phyloP scores from a whole-genome alignment of 2,113 vertebrate species.

The Phalacrocorax brasilianus region DNA sequence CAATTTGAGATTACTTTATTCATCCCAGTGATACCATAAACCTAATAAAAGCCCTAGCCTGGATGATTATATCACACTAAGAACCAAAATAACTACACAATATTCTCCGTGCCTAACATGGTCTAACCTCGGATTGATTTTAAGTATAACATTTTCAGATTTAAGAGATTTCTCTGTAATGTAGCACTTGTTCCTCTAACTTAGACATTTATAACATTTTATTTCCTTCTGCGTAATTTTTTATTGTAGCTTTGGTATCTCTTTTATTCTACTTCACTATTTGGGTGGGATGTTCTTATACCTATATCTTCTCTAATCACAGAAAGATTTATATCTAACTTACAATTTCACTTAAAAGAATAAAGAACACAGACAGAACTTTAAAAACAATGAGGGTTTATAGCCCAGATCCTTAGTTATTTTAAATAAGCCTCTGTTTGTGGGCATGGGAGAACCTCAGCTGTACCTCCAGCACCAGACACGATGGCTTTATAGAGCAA shows the following conservation, averaged over 20 bases:
- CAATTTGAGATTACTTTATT: slow-evolving; percentile 17
- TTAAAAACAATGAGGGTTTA: background rate
- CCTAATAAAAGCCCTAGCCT: slow-evolving; percentile 29
- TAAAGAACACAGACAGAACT: background rate
- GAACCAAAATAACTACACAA: background rate
- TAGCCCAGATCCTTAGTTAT: background rate
- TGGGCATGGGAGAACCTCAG: background rate
- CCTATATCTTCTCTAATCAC: background rate
- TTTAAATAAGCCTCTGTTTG: background rate
- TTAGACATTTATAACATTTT: background rate
- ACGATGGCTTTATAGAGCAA: background rate
- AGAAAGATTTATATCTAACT: background rate
- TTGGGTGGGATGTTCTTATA: background rate
- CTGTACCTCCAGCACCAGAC: background rate
- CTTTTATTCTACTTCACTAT: background rate
- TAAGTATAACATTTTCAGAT: background rate
- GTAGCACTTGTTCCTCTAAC: background rate
- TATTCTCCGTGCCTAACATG: background rate
- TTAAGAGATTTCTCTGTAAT: background rate
- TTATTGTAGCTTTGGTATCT: background rate
- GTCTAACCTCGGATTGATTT: background rate
- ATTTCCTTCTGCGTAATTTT: background rate
- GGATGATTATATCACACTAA: background rate
- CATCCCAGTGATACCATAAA: slow-evolving; percentile 41
- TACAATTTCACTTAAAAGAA: background rate